A percentile compares a stretch with the other conserved stretches of the same genome.
Evolutionary conservation across 2,113 vertebrate genomes (phyloP).

Genomic region (Gadus macrocephalus): DNA sequence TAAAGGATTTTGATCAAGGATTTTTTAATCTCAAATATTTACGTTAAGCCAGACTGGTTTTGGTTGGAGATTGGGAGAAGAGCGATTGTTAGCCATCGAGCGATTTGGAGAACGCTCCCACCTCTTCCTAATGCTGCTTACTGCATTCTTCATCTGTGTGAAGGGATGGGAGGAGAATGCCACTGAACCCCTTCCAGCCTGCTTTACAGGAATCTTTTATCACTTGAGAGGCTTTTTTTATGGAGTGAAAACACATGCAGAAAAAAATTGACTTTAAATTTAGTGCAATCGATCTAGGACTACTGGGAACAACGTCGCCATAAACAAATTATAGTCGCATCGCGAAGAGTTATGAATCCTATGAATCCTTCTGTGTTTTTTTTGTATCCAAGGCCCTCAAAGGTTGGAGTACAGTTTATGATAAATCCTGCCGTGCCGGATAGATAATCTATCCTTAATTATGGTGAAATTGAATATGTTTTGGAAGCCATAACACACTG

Average conservation of each 20-base stretch:
- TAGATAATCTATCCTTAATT: conserved; percentile 72
- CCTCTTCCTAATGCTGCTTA: too few relatives aligned
- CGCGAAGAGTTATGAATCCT: conserved; percentile 57
- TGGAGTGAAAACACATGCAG: conserved; percentile 13
- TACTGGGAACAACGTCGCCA: conserved; percentile 46
- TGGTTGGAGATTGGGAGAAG: too few relatives aligned
- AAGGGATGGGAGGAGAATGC: too few relatives aligned
- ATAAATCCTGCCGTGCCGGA: conserved; percentile 51
- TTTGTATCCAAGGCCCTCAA: conserved; percentile 60
- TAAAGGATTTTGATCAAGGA: too few relatives aligned
- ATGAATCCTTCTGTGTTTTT: conserved; percentile 44
- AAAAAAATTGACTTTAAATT: conserved; percentile 44
- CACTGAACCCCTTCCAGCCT: too few relatives aligned
- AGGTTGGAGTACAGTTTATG: conserved; percentile 60
- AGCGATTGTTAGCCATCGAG: too few relatives aligned
- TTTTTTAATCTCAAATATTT: too few relatives aligned
- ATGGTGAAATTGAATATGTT: conserved; percentile 64
- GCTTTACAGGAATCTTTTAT: too few relatives aligned
- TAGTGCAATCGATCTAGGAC: conserved; percentile 51
- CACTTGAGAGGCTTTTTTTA: background rate
- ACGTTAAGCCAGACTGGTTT: too few relatives aligned
- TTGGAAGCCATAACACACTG: conserved; percentile 35
- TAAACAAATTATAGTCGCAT: conserved; percentile 65
- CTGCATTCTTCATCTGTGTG: too few relatives aligned
- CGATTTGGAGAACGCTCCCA: too few relatives aligned